Evolutionary conservation across 2,113 vertebrate genomes (phyloP), one percentile per base, ranked within the genome.

Genomic region (Callopanchax toddi): DNA sequence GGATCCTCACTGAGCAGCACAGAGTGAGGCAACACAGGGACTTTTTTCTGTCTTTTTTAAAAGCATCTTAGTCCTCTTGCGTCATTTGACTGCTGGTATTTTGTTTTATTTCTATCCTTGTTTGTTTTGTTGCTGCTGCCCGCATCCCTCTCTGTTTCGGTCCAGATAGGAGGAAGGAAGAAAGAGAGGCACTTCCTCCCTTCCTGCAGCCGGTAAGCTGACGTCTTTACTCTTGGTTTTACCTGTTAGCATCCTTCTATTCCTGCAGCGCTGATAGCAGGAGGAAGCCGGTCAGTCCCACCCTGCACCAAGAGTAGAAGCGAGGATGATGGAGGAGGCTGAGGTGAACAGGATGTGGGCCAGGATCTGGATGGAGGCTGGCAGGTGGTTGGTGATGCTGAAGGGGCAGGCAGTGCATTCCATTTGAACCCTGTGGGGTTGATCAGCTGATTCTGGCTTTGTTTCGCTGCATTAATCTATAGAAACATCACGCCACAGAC

Each of bases 141-240:
- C 52, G 55, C 85, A 70, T 83, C 86, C 74, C 52, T 79, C 74
- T 67, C 67, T 54, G 70, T 55, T 67, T 74, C 68, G 34, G 50
- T 65, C 77, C 71, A 55, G 55, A 67, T 56, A 81, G 74, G 71
- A 73, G 75, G 79, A 79, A 79, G 75, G 70, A 81, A 82, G 71
- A 71, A 78, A 76, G 75, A 69, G 75, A 71, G 57, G 74, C 76
- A 75, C 78, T 76, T 86, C 83, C 70, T 73, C 74, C 62, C 76
- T 65, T 83, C 68, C 79, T 65, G 88, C 82, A 86, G 86, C 89
- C 78, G 91, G 91, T 93, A 92, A 93, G 92, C 59, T 66, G 48
- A 67, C 55, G 63, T 36, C 49, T 51, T 15, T 32, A 43, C 16
- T 51, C 43, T 32, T 29, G 29, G 3, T 50, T 63, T 43, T 60